Conservation (phyloP, 2,888 invertebrate genomes). For the Octonoba sinensis region DNA sequence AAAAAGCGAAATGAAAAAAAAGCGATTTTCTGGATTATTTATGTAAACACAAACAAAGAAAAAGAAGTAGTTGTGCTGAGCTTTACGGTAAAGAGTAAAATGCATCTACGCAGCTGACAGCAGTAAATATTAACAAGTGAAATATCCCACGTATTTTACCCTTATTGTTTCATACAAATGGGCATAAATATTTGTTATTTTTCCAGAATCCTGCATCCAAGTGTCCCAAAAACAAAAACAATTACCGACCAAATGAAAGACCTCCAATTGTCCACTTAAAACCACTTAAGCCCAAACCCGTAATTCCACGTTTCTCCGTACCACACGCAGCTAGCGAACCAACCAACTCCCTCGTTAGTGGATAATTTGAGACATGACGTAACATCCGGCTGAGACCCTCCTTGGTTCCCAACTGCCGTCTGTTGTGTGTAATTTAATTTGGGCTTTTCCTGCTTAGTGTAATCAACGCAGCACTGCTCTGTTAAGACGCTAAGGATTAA, state of each 20-base stretch:
- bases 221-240: neutral
- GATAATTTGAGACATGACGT: conserved; percentile 53
- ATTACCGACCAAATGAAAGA: conserved; percentile 4
- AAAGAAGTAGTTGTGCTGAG: no score
- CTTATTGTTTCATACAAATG: neutral
- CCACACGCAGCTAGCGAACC: conserved; percentile 15
- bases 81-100: no score
- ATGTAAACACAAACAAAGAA: no score
- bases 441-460: conserved; percentile 52
- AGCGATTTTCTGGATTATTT: no score
- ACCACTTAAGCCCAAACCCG: conserved; percentile 48
- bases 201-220: neutral
- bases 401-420: conserved; percentile 37
- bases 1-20: no score
- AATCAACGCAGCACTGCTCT: conserved; percentile 42
- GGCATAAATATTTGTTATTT: neutral
- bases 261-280: conserved; percentile 37
- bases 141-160: no score
- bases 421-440: conserved; percentile 53
- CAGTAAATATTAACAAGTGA: no score
- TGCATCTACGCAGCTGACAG: no score
- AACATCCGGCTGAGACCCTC: conserved; percentile 46
- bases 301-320: conserved; percentile 33
- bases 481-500: conserved; percentile 31
- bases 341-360: conserved; percentile 44